Conservation (phyloP, 1,140 invertebrate genomes). For the Camponotus vicinus region DNA sequence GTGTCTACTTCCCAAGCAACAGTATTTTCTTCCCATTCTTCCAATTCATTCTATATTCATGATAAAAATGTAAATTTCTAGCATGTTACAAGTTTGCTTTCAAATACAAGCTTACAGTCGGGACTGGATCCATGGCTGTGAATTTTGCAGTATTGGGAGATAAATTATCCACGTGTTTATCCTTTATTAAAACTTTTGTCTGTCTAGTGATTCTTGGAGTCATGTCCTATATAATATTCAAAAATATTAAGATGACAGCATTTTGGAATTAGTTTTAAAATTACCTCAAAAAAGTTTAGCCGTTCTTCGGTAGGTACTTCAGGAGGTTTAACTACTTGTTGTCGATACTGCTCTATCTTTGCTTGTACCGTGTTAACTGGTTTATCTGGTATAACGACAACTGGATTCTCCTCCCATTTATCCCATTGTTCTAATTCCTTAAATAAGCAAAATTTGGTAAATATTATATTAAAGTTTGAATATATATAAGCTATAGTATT, state of each 20-base stretch:
- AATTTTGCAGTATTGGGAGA: constrained; percentile 79
- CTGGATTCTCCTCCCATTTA: constrained; percentile 83
- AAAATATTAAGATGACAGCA: background rate
- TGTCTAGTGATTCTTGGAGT: constrained; percentile 86
- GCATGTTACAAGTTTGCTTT: background rate
- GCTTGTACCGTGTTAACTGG: constrained; percentile 85
- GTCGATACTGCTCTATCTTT: constrained; percentile 87
- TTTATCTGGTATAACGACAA: constrained; percentile 81
- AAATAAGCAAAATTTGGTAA: constrained; percentile 65
- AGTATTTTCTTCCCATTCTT: constrained; percentile 86
- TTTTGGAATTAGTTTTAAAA: background rate
- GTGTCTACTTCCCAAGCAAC: constrained; percentile 86
- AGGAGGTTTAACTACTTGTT: constrained; percentile 80
- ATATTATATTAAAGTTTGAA: constrained; percentile 45
- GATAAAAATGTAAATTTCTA: constrained; percentile 21
- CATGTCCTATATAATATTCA: constrained; percentile 83
- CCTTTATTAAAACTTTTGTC: constrained; percentile 84
- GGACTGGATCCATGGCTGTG: constrained; percentile 77
- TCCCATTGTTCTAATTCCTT: constrained; percentile 86
- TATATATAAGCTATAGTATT: background rate
- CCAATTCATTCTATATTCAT: constrained; percentile 78
- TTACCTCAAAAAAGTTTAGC: constrained; percentile 86
- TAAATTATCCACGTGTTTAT: constrained; percentile 73
- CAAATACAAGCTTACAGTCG: constrained; percentile 75
- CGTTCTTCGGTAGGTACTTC: constrained; percentile 80